Percentiles rank a stretch among this genome's conserved stretches.
These are phyloP conservation scores for Sebastes hubbsi DNA, from an alignment of 2,797 vertebrate species.

Conservation along the genomic window DNA sequence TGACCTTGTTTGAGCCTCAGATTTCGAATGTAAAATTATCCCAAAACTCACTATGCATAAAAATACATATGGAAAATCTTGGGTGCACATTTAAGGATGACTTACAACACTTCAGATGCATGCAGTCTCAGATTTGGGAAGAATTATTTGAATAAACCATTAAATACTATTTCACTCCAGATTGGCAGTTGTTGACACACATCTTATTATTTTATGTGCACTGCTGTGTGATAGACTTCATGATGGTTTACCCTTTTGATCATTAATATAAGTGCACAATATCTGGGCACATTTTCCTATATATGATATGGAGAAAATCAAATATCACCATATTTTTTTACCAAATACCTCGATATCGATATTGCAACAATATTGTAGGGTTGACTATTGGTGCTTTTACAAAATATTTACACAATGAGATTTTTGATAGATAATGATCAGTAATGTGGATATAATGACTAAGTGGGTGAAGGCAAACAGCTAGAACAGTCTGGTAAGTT, in stretches of 20 bases:
- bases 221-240: not conserved
- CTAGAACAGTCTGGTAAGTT: no score
- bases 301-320: no score
- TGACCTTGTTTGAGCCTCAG: not conserved
- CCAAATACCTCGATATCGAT: rapidly evolving
- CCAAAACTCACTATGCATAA: no score
- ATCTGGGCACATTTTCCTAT: not conserved
- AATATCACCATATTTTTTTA: no score
- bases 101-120: not conserved
- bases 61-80: no score
- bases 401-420: rapidly evolving
- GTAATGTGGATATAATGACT: no score
- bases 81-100: not conserved
- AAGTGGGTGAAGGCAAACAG: no score
- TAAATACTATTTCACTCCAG: not conserved
- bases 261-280: no score
- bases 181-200: not conserved
- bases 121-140: not conserved
- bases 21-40: no score
- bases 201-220: rapidly evolving
- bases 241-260: not conserved
- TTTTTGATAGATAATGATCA: no score
- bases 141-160: not conserved
- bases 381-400: no score
- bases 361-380: no score